Evolutionary conservation across 2,113 vertebrate genomes (phyloP), one percentile per base, ranked within the genome.

Genomic region (Illadopsis cleaveri): DNA sequence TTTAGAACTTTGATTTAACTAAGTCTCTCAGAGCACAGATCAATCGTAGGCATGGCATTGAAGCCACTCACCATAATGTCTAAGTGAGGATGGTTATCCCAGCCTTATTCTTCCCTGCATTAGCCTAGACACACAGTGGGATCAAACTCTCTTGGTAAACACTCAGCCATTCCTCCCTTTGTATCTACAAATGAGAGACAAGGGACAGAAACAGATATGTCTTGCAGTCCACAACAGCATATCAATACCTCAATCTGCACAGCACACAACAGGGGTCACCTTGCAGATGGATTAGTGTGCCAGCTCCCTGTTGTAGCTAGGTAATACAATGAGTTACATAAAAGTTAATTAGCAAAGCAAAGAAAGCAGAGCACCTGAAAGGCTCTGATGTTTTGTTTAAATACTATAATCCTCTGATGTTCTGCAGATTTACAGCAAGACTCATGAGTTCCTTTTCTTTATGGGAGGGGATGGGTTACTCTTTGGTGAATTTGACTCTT

Each of bases 291-390:
- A 95, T 97, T 95, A 96, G 44, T n/a, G 80, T 84, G 89, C 86
- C 44, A 37, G 83, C 76, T 95, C 83, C 82, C 86, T 64, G 64
- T 93, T 92, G 86, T 76, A 86, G 89, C 76, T 58, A 78, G 93
- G 89, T 94, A 93, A 90, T 70, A 92, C 82, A 93, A 54, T 44
- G 80, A 93, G 89, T 86, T 92, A 71, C 80, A 58, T 62, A 68
- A 81, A 97, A 93, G 91, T 94, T 96, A 93, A 97, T 95, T 96
- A 97, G 91, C 80, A 95, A 93, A 93, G 76, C 93, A 95, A 95
- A 97, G 94, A 94, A 93, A 94, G 86, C 72, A 64, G 60, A 86
- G 38, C 86, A 44, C 60, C 60, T 58, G 69, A 89, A 93, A 95
- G 80, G 60, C 80, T 93, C 80, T 75, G 80, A 81, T 83, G 83